phyloP scores from a whole-genome alignment of 2,888 invertebrate genomes.

The Formica aserva region DNA sequence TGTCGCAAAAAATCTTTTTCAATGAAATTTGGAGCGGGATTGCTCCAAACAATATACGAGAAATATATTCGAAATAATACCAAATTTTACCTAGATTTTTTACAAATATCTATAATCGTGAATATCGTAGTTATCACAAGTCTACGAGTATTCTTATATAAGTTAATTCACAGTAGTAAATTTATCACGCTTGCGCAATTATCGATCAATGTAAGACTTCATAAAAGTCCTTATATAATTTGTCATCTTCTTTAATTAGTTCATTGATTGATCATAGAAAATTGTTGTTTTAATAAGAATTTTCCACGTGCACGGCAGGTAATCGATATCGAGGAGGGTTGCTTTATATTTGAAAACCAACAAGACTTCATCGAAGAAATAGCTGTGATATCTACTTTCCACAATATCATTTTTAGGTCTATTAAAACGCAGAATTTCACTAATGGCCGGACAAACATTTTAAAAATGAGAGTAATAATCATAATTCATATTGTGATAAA shows the following conservation, averaged over 20 bases:
- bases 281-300: constrained; percentile 37
- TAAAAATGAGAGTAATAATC: background rate
- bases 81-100: background rate
- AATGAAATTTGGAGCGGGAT: background rate
- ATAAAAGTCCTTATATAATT: constrained; percentile 41
- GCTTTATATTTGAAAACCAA: background rate
- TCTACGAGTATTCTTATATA: background rate
- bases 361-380: background rate
- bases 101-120: background rate
- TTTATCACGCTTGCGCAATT: constrained; percentile 12
- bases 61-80: background rate
- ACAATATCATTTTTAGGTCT: background rate
- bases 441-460: background rate
- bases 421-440: background rate
- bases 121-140: background rate
- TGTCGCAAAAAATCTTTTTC: background rate
- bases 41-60: background rate
- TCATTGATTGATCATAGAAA: constrained; percentile 11
- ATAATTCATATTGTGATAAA: background rate
- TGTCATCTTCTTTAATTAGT: constrained; percentile 23
- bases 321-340: constrained; percentile 24
- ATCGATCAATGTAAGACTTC: background rate
- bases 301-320: background rate
- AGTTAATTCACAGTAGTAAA: constrained; percentile 3
- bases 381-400: background rate